Conservation (phyloP, 2,888 invertebrate species). For the Opisthograptis luteolata region DNA sequence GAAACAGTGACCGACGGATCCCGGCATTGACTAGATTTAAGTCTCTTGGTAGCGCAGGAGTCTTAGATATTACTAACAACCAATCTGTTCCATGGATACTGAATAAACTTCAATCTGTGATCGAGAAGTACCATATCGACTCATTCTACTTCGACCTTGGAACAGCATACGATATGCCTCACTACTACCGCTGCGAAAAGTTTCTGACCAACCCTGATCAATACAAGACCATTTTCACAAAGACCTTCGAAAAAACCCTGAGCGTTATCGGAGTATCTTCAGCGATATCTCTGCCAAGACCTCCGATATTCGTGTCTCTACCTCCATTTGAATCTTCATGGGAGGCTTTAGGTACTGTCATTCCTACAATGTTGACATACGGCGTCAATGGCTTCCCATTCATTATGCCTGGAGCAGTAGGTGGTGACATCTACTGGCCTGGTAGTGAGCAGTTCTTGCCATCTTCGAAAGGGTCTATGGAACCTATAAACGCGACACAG, state of each 20-base stretch:
- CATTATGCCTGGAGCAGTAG: slow-evolving; percentile 96
- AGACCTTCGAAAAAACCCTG: slow-evolving; percentile 85
- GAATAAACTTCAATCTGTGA: slow-evolving; percentile 88
- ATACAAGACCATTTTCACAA: slow-evolving; percentile 89
- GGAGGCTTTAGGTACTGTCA: slow-evolving; percentile 92
- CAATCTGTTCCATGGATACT: slow-evolving; percentile 92
- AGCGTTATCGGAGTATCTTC: slow-evolving; percentile 92
- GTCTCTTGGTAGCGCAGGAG: slow-evolving; percentile 91
- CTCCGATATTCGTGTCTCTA: slow-evolving; percentile 93
- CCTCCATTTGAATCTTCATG: slow-evolving; percentile 95
- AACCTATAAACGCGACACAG: slow-evolving; percentile 59
- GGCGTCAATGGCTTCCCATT: slow-evolving; percentile 97
- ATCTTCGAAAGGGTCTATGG: slow-evolving; percentile 75
- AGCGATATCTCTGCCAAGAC: slow-evolving; percentile 91
- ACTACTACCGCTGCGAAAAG: slow-evolving; percentile 91
- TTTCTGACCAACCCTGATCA: slow-evolving; percentile 91
- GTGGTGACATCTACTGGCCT: slow-evolving; percentile 91
- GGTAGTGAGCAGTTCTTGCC: slow-evolving; percentile 82
- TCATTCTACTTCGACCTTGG: slow-evolving; percentile 94
- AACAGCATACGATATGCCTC: slow-evolving; percentile 93
- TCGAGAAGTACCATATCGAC: slow-evolving; percentile 90
- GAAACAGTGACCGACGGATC: slow-evolving; percentile 90
- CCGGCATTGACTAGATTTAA: slow-evolving; percentile 94
- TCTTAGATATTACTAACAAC: slow-evolving; percentile 94
- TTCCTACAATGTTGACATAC: slow-evolving; percentile 94